A percentile compares a stretch with the other conserved stretches of the same genome.
Conservation (phyloP, 2,888 invertebrate species). For the Tholera decimalis region DNA sequence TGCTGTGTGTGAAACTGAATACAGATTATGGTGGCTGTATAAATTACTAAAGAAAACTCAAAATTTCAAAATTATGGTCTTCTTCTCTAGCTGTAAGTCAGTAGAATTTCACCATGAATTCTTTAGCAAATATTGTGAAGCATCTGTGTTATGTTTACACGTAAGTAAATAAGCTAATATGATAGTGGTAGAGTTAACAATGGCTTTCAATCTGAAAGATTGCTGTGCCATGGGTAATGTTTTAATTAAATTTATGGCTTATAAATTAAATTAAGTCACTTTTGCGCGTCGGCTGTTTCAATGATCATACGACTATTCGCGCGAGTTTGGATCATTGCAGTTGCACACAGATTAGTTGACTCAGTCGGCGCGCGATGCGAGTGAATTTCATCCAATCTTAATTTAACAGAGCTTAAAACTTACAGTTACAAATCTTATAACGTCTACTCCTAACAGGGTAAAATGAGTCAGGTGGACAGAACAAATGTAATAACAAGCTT, state of each 20-base stretch:
- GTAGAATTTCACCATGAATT: slow-evolving; percentile 98
- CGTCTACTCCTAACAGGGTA: slow-evolving; percentile 93
- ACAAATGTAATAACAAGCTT: slow-evolving; percentile 98
- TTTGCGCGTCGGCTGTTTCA: neutral
- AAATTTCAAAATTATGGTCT: slow-evolving; percentile 98
- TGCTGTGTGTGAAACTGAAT: slow-evolving; percentile 98
- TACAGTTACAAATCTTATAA: neutral
- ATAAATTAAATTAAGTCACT: neutral
- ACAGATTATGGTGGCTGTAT: slow-evolving; percentile 97
- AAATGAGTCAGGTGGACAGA: slow-evolving; percentile 99
- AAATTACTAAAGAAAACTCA: slow-evolving; percentile 98
- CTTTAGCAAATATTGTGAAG: slow-evolving; percentile 96
- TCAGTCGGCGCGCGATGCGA: neutral
- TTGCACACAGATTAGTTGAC: too few species aligned
- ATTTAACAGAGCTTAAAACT: too few species aligned
- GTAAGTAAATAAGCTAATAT: slow-evolving; percentile 90
- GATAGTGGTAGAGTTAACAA: neutral
- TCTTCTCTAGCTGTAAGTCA: slow-evolving; percentile 99
- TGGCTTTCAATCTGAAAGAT: neutral
- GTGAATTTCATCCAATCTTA: neutral
- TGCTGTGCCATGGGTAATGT: neutral
- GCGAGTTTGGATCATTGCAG: neutral
- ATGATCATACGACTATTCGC: neutral
- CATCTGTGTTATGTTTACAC: slow-evolving; percentile 98
- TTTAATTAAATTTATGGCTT: neutral